These are phyloP conservation scores for Dryobota labecula DNA, from an alignment of 2,888 invertebrate genomes.

Conservation along the genomic window DNA sequence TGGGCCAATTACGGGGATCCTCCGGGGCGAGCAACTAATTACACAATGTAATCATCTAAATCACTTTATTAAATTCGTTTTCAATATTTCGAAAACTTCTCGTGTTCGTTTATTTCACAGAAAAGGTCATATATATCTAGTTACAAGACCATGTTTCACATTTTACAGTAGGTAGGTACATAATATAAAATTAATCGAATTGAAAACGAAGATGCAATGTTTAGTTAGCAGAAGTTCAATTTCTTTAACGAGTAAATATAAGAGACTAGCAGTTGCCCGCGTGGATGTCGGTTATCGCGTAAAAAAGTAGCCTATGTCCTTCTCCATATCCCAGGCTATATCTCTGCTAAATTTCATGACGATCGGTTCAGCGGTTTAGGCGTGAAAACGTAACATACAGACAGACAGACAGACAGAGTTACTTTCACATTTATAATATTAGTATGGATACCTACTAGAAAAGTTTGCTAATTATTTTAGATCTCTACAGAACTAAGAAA, in stretches of 20 bases:
- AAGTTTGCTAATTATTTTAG: too few relatives aligned
- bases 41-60: slow-evolving; percentile 39
- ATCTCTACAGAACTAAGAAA: too few relatives aligned
- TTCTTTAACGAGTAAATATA: background rate
- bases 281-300: too few relatives aligned
- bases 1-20: slow-evolving; percentile 18
- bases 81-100: slow-evolving; percentile 9
- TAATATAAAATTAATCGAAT: background rate
- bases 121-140: background rate
- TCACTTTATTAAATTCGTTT: slow-evolving; percentile 21
- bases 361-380: too few relatives aligned
- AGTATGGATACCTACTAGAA: too few relatives aligned
- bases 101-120: background rate
- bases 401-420: too few relatives aligned
- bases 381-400: too few relatives aligned
- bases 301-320: too few relatives aligned
- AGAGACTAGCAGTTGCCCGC: too few relatives aligned
- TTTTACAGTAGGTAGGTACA: background rate
- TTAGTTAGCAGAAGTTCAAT: background rate
- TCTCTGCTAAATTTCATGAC: too few relatives aligned
- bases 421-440: too few relatives aligned
- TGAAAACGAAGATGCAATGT: background rate
- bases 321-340: too few relatives aligned
- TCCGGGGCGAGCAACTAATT: slow-evolving; percentile 39
- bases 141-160: background rate